Evolutionary conservation across 2,888 invertebrate species (phyloP), one percentile per base, ranked within the genome.

Genomic region (Siphlonurus alternatus): DNA sequence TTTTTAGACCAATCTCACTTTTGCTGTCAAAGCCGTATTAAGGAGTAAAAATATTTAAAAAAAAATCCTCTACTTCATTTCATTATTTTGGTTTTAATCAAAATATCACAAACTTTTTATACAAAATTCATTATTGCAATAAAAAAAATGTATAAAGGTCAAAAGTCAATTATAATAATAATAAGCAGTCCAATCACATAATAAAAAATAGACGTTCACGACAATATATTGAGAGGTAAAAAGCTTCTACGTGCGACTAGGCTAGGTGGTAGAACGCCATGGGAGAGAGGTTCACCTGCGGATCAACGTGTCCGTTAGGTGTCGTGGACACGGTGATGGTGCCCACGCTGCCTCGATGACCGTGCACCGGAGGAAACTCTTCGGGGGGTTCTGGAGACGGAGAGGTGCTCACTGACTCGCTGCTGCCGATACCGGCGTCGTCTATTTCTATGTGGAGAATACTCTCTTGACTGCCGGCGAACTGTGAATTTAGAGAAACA

Each of bases 391-490:
- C 38, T 38, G 38, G 38, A 38, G 38, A 38, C 15, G 38, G 38
- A 10, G 38, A 10, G 7, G 38, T 38, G 15, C 38, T 38, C 7
- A 38, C 38, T 64, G 64, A 20, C 64, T 64, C 62, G 69, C 70
- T 19, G 1, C 69, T 69, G 54, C 67, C 69, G 61, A 69, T 59
- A 22, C 63, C 68, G 19, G 68, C 71, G 23, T 72, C 73, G 56
- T 86, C 86, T 66, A 82, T 80, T 67, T 88, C 88, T 70, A 88
- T 78, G 74, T 89, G 88, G 65, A 90, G 77, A 69, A 90, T 88
- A 74, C 89, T 89, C 77, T 90, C 90, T 74, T 89, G 89, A 72
- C 89, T 90, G 70, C 88, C 89, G 61, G 88, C 84, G 76, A 88
- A 88, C 89, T 89, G 77, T 2, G 71, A 69, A 62, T 20, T 51